A percentile compares a stretch with the other conserved stretches of the same genome.
phyloP scores from a whole-genome alignment of 2,113 vertebrate genomes.

The Bos javanicus region DNA sequence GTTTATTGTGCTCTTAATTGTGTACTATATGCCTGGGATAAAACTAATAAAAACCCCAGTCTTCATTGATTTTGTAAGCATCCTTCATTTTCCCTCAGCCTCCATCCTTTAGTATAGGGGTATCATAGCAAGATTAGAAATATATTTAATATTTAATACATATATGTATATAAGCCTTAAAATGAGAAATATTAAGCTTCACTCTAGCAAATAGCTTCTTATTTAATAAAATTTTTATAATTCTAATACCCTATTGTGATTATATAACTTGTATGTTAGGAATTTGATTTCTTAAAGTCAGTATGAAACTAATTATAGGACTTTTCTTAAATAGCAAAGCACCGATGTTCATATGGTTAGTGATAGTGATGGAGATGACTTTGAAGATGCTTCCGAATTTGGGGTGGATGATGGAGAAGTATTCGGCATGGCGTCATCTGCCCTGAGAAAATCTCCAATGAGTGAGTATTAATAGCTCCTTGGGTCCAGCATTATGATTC shows the following conservation, averaged over 20 bases:
- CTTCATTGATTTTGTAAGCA: constrained; percentile 5
- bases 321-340: constrained; percentile 82
- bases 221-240: constrained; percentile 30
- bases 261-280: neutral
- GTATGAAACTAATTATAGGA: constrained; percentile 9
- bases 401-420: constrained; percentile 98
- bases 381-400: constrained; percentile 98
- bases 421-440: constrained; percentile 93
- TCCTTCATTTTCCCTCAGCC: neutral
- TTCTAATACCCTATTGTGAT: neutral
- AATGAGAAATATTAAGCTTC: constrained; percentile 33
- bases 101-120: neutral
- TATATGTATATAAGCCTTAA: constrained; percentile 18
- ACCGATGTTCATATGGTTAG: constrained; percentile 99
- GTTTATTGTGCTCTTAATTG: constrained; percentile 19
- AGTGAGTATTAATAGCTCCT: constrained; percentile 85
- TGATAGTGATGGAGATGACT: constrained; percentile 98
- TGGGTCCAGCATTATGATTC: constrained; percentile 42
- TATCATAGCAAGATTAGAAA: neutral
- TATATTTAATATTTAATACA: neutral
- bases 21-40: neutral
- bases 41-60: neutral
- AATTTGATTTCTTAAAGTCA: constrained; percentile 33
- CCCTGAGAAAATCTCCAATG: constrained; percentile 96
- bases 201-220: neutral